A percentile compares a stretch with the other conserved stretches of the same genome.
Conservation (phyloP, 2,888 invertebrate genomes). For the Operophtera brumata region DNA sequence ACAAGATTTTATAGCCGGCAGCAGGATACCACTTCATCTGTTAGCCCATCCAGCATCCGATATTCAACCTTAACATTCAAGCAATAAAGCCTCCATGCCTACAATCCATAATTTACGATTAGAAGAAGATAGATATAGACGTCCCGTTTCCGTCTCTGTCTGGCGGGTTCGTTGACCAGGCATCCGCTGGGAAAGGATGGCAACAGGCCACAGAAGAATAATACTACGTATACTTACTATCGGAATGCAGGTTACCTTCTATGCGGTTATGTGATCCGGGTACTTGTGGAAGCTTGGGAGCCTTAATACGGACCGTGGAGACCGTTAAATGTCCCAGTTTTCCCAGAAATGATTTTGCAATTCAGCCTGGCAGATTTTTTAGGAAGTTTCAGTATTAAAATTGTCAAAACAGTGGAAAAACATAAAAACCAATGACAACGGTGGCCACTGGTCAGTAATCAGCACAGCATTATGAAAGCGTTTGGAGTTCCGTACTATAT, state of each 20-base stretch:
- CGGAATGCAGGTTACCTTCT: slow-evolving; percentile 60
- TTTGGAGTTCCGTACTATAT: too few relatives aligned
- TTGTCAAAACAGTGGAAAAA: too few relatives aligned
- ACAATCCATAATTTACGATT: slow-evolving; percentile 9
- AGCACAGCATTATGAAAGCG: too few relatives aligned
- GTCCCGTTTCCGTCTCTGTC: slow-evolving; percentile 70
- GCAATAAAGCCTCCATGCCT: slow-evolving; percentile 19
- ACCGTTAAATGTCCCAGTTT: slow-evolving; percentile 6
- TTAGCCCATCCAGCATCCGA: slow-evolving; percentile 34
- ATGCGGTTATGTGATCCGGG: slow-evolving; percentile 55
- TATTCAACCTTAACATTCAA: slow-evolving; percentile 23
- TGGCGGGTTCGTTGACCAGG: slow-evolving; percentile 59
- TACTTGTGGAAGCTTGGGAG: slow-evolving; percentile 66
- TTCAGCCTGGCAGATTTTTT: too few relatives aligned
- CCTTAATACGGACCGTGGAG: slow-evolving; percentile 47
- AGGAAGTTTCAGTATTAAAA: too few relatives aligned
- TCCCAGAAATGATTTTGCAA: too few relatives aligned
- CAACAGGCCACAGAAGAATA: slow-evolving; percentile 34
- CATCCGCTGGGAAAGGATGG: slow-evolving; percentile 56
- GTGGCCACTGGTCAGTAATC: too few relatives aligned
- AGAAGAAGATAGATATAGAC: slow-evolving; percentile 44
- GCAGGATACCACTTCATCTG: slow-evolving; percentile 48
- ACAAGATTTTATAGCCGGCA: slow-evolving; percentile 43
- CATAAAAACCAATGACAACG: too few relatives aligned
- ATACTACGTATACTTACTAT: slow-evolving; percentile 1